These are phyloP conservation scores for Apostichopus parvimensis DNA, from an alignment of 35 echinoderm and acorn worm species.

Conservation along the genomic window DNA sequence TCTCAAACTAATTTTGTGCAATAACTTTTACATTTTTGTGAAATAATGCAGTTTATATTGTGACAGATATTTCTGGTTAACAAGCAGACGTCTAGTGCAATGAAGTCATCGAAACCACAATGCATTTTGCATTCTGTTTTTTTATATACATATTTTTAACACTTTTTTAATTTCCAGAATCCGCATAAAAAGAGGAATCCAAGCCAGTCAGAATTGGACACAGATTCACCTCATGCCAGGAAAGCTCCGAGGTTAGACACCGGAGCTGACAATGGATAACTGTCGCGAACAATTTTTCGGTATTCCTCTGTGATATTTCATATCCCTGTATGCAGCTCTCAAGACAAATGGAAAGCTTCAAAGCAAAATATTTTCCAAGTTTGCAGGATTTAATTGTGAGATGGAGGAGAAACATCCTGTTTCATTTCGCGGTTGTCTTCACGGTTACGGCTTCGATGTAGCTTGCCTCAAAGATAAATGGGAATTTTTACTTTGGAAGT, in stretches of 20 bases:
- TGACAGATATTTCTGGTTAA: too few relatives aligned
- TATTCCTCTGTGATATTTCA: background rate
- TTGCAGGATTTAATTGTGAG: background rate
- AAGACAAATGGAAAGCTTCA: background rate
- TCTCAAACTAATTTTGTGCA: too few relatives aligned
- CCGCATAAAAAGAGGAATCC: slow-evolving; percentile 84
- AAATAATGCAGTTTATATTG: too few relatives aligned
- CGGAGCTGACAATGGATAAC: slow-evolving; percentile 38
- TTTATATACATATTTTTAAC: too few relatives aligned
- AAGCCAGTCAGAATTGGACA: slow-evolving; percentile 70
- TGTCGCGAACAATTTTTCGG: background rate
- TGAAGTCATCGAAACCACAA: too few relatives aligned
- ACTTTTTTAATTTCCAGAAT: slow-evolving; percentile 57
- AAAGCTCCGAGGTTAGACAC: slow-evolving; percentile 81
- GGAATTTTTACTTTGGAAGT: background rate
- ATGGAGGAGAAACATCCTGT: background rate
- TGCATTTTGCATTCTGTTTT: too few relatives aligned
- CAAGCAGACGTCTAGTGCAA: too few relatives aligned
- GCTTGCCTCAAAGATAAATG: background rate
- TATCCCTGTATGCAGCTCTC: slow-evolving; percentile 9
- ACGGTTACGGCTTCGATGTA: background rate
- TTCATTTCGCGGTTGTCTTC: background rate
- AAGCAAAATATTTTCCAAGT: background rate
- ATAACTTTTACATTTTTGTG: too few relatives aligned
- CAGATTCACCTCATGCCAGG: slow-evolving; percentile 71